A percentile compares a stretch with the other conserved stretches of the same genome.
phyloP scores from a whole-genome alignment of 2,797 vertebrate genomes.

The Vespertilio murinus region DNA sequence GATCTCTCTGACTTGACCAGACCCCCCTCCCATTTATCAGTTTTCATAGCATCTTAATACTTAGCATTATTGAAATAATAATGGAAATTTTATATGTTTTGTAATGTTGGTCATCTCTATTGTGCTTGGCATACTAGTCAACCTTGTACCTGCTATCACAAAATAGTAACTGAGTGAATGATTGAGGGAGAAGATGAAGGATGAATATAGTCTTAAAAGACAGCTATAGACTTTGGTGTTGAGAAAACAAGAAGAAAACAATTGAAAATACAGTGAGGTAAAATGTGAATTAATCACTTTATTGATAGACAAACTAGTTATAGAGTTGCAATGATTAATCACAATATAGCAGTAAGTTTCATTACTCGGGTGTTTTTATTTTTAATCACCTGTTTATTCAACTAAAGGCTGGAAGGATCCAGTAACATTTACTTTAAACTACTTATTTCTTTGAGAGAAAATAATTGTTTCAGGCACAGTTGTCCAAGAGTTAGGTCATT shows the following conservation, averaged over 20 bases:
- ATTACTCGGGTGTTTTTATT: neutral
- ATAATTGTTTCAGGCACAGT: neutral
- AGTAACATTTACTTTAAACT: neutral
- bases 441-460: neutral
- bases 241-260: slow-evolving; percentile 25
- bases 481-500: neutral
- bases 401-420: neutral
- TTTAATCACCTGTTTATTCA: neutral
- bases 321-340: slow-evolving; percentile 10
- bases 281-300: slow-evolving; percentile 47
- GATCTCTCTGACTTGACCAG: neutral
- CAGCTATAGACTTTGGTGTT: neutral
- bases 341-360: neutral
- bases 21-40: neutral
- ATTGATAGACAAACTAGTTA: slow-evolving; percentile 19
- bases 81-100: slow-evolving; percentile 18
- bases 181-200: neutral
- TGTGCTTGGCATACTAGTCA: neutral
- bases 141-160: neutral
- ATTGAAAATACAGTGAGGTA: neutral
- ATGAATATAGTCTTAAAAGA: neutral
- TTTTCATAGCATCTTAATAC: neutral
- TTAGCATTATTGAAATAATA: neutral
- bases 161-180: neutral
- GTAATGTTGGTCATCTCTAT: neutral